Evolutionary conservation across 2,113 vertebrate species (phyloP).

Genomic region (Heterocephalus glaber): DNA sequence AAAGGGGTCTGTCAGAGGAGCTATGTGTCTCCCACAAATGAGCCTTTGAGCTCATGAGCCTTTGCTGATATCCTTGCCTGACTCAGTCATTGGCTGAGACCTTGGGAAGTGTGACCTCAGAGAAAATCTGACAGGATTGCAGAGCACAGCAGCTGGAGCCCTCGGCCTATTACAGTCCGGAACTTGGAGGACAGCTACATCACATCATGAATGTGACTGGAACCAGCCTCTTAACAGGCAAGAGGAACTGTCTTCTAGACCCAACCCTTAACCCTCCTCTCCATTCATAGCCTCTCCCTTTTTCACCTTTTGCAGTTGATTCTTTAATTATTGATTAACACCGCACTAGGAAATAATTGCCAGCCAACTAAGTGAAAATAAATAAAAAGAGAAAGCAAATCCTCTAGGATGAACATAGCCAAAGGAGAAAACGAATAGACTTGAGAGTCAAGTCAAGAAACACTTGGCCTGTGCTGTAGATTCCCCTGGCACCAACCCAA

Average conservation of each 20-base stretch:
- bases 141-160: not conserved
- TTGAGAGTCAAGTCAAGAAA: conserved; percentile 8
- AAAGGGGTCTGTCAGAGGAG: not conserved
- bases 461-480: not conserved
- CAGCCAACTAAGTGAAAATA: not conserved
- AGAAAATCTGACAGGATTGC: not conserved
- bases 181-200: not conserved
- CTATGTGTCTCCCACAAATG: not conserved
- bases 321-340: not conserved
- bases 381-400: not conserved
- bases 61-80: not conserved
- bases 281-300: not conserved
- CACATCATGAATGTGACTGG: not conserved
- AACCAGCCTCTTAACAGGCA: not conserved
- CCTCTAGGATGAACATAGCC: not conserved
- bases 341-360: not conserved
- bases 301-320: not conserved
- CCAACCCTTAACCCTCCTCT: not conserved
- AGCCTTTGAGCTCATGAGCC: not conserved
- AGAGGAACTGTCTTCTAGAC: not conserved
- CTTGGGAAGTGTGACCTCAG: not conserved
- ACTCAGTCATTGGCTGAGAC: not conserved
- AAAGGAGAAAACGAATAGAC: not conserved
- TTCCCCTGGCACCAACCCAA: not conserved
- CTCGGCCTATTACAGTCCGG: not conserved